These are phyloP conservation scores for Atrichornis clamosus DNA, from an alignment of 2,113 vertebrate genomes.

Conservation along the genomic window DNA sequence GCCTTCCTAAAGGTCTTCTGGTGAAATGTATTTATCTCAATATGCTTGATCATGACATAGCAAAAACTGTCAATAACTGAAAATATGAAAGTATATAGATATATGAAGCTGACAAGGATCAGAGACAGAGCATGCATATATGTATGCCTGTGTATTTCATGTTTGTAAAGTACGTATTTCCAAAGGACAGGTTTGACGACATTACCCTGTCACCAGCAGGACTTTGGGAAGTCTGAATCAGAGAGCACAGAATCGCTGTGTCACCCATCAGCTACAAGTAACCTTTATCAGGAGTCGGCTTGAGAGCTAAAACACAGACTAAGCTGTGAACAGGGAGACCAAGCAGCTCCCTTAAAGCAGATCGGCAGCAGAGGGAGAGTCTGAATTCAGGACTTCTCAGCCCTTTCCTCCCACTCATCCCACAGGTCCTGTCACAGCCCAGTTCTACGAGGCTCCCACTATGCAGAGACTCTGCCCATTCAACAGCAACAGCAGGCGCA, in stretches of 20 bases:
- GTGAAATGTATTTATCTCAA: neutral
- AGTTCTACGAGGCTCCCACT: neutral
- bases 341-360: neutral
- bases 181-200: neutral
- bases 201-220: neutral
- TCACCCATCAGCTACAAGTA: neutral
- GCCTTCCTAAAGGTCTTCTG: neutral
- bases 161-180: neutral
- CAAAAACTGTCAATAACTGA: neutral
- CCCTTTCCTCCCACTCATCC: neutral
- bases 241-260: neutral
- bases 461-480: neutral
- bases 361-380: neutral
- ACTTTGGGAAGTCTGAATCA: neutral
- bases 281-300: neutral
- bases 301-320: neutral
- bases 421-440: neutral
- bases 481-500: accelerated
- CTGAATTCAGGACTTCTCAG: neutral
- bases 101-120: neutral
- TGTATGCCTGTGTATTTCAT: neutral
- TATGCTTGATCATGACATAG: neutral
- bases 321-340: neutral
- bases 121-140: accelerated
- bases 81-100: neutral